Evolutionary conservation across 2,797 vertebrate species (phyloP).

Genomic region (Rhincodon typus): DNA sequence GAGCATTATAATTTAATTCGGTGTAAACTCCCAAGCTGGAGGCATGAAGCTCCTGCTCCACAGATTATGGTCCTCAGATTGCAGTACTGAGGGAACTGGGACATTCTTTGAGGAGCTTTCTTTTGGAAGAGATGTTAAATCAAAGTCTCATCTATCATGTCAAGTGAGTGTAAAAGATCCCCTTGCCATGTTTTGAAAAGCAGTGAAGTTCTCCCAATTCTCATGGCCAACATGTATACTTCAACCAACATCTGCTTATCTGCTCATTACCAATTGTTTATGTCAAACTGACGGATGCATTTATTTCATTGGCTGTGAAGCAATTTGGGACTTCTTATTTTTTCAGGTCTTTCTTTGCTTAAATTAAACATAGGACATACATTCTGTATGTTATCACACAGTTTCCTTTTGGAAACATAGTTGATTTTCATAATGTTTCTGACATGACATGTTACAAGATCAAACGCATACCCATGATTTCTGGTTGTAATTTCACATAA

Average conservation of each 20-base stretch:
- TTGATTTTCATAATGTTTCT: too few species aligned
- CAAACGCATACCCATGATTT: too few species aligned
- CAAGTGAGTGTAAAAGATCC: not conserved
- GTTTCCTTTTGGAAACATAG: too few species aligned
- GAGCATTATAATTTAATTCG: not conserved
- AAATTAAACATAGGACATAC: not conserved
- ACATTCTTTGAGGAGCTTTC: not conserved
- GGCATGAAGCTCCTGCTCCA: not conserved
- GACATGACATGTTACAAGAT: too few species aligned
- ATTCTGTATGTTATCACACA: too few species aligned
- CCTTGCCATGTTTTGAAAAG: not conserved
- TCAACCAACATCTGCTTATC: not conserved
- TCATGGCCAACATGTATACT: not conserved
- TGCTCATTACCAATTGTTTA: not conserved
- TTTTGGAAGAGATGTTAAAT: not conserved
- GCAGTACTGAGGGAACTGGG: not conserved
- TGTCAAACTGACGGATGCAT: not conserved
- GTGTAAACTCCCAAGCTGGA: not conserved
- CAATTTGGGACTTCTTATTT: too few species aligned
- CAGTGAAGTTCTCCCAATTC: not conserved
- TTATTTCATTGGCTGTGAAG: not conserved
- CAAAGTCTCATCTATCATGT: not conserved
- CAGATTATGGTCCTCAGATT: not conserved
- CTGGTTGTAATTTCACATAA: too few species aligned
- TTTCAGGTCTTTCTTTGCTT: not conserved